Percentiles rank a stretch among this genome's conserved stretches.
phyloP scores from a whole-genome alignment of 23 tunicate species.

The Clavelina lepadiformis region DNA sequence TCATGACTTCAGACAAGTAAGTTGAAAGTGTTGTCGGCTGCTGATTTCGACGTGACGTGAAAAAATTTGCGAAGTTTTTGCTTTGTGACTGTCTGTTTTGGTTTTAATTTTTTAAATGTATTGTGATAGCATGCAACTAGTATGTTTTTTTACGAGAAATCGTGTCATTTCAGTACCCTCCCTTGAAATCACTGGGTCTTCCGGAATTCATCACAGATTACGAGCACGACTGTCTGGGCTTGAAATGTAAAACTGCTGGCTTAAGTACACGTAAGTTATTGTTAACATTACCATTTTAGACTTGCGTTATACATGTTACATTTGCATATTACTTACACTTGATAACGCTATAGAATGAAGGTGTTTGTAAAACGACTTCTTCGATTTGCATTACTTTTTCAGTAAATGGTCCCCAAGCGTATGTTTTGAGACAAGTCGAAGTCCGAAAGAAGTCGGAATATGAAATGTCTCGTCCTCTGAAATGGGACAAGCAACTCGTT shows the following conservation, averaged over 20 bases:
- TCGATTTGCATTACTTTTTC: background rate
- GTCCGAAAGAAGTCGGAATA: slow-evolving; percentile 35
- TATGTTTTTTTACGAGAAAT: background rate
- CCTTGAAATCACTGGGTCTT: slow-evolving; percentile 59
- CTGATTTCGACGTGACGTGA: background rate
- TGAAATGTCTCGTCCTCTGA: slow-evolving; percentile 23
- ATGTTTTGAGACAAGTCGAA: slow-evolving; percentile 36
- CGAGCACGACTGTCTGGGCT: slow-evolving; percentile 52
- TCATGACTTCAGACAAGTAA: slow-evolving; percentile 72
- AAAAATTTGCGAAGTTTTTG: too few relatives aligned
- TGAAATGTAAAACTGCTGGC: slow-evolving; percentile 31
- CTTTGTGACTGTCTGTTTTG: too few relatives aligned
- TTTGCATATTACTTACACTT: background rate
- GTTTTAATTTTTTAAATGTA: background rate
- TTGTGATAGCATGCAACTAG: background rate
- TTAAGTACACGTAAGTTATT: slow-evolving; percentile 49
- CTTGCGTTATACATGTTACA: background rate
- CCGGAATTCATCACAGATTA: slow-evolving; percentile 48
- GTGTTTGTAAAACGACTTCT: too few relatives aligned
- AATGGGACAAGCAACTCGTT: slow-evolving; percentile 49
- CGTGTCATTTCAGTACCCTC: slow-evolving; percentile 51
- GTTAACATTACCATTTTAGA: too few relatives aligned
- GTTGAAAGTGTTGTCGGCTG: background rate
- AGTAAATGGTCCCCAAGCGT: slow-evolving; percentile 28
- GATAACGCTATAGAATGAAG: too few relatives aligned